Evolutionary conservation across 2,113 vertebrate genomes (phyloP), one percentile per base, ranked within the genome.

Genomic region (Ammodytes dubius): DNA sequence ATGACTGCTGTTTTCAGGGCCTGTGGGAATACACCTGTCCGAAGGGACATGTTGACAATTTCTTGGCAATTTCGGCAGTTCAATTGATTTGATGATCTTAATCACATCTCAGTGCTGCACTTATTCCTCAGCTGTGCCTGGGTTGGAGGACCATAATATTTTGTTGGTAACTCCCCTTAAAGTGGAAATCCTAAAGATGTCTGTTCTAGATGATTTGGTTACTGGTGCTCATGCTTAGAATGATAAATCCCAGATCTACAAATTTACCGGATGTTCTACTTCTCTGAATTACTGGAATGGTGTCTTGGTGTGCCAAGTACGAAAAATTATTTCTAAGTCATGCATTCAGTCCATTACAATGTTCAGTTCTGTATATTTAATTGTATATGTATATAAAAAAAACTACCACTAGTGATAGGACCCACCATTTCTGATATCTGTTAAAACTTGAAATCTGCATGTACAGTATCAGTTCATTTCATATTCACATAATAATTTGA

Each of bases 361-460:
- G 9, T 5, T n/a, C 42, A 70, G 27, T 12, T 27, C 27, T 42
- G 10, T 58, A 8, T 77, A 79, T 83, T 60, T 60, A 57, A 64
- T 53, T 70, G 72, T 19, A 79, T 70, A 40, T 56, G 74, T 27
- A 27, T 27, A 27, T 27, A 84, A 78, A 77, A 17, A 64, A 17
- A 73, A 74, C 60, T 75, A 58, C 39, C 72, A 35, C 35, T 11
- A 5, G 4, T 19, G 57, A 72, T 49, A 53, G 58, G n/a, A 77
- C 13, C 52, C 1, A 3, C 39, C 11, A 42, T 64, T 70, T 86
- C 37, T 70, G 64, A 74, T 83, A 88, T 92, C 83, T 88, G 82
- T 81, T 81, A 39, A 19, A 17, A 45, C 64, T 74, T 76, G 8
- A 66, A 77, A 83, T 89, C 71, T 65, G 79, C 80, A 88, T 86